These are phyloP conservation scores for Tethya wilhelma DNA, from an alignment of 37 sponge, comb jelly and placozoan species.

Conservation along the genomic window DNA sequence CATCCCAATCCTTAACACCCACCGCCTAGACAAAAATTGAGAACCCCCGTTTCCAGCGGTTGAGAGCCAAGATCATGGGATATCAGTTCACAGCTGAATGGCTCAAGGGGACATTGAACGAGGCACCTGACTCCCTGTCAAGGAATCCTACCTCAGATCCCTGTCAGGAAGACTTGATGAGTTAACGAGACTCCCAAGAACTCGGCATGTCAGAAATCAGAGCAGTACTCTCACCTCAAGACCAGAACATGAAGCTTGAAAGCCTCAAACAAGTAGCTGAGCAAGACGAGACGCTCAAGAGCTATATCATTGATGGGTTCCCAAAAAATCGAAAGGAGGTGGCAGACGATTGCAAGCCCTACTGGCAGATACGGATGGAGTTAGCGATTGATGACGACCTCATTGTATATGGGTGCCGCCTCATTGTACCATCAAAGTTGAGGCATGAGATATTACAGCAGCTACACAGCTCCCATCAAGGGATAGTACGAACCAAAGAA, in stretches of 20 bases:
- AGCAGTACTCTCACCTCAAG: too few species aligned
- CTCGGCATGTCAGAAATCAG: conserved; percentile 13
- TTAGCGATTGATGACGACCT: conserved; percentile 16
- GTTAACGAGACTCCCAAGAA: neutral
- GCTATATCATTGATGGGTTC: conserved; percentile 10
- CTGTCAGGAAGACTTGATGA: neutral
- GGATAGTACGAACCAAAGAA: conserved; percentile 8
- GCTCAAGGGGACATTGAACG: conserved; percentile 21
- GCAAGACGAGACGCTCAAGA: conserved; percentile 6
- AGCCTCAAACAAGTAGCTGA: conserved; percentile 3
- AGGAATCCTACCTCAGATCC: conserved; percentile 8
- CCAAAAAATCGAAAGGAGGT: conserved; percentile 5
- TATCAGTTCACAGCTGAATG: conserved; percentile 29
- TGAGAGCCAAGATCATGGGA: conserved; percentile 25
- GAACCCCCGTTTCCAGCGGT: conserved; percentile 39
- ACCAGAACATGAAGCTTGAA: too few species aligned
- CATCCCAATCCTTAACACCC: conserved; percentile 36
- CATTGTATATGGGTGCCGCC: conserved; percentile 8
- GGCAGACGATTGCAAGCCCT: neutral
- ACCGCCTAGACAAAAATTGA: conserved; percentile 38
- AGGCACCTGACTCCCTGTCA: conserved; percentile 23
- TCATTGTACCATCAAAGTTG: conserved; percentile 20
- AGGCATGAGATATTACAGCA: conserved; percentile 9
- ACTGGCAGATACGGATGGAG: conserved; percentile 16
- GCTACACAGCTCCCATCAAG: conserved; percentile 19